Evolutionary conservation across 53 echinoderm and acorn worm genomes (phyloP), one percentile per base, ranked within the genome.

Genomic region (Astropecten irregularis): DNA sequence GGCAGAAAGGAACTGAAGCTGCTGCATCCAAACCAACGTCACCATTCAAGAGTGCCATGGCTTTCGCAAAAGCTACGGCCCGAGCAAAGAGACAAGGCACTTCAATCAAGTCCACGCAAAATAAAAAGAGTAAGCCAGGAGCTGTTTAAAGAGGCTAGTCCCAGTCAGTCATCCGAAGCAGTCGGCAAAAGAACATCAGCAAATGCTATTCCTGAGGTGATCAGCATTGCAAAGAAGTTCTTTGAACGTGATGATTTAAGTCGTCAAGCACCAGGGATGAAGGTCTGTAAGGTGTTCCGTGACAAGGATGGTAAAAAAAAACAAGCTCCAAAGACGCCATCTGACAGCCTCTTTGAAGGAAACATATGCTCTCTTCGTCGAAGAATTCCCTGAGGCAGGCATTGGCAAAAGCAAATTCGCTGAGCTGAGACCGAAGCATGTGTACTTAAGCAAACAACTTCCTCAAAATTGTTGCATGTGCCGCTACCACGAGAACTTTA

Each of bases 391-490:
- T 48, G 56, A 30, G 6, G 30, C 53, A 34, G 63, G 44, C 4
- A 19, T 86, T 32, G 77, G 76, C 9, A 86, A 77, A 50, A 81
- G 77, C 35, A 87, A 87, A 33, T 85, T 88, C 69, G 82, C 82
- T n/a, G 38, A 82, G 67, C 40, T 88, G 47, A 50, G 88, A 15
- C 88, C 60, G 1, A 81, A 87, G 68, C 51, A 88, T 59, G 82
- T 88, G 15, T 82, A 9, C 15, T 79, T 69, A 30, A 82, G 60
- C 52, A 69, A 46, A 6, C 47, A 88, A 33, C 70, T 88, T n/a
- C 88, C 88, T 38, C 82, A 88, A 29, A 88, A 88, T 34, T 57
- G 82, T 10, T 82, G 88, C 60, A 28, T 69, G 19, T 88, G 88
- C 30, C 21, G 19, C 15, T 88, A 88, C 47, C 88, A 88, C 44